A percentile compares a stretch with the other conserved stretches of the same genome.
These are phyloP conservation scores for Neoitamus cyanurus DNA, from an alignment of 2,888 invertebrate genomes.

Conservation along the genomic window DNA sequence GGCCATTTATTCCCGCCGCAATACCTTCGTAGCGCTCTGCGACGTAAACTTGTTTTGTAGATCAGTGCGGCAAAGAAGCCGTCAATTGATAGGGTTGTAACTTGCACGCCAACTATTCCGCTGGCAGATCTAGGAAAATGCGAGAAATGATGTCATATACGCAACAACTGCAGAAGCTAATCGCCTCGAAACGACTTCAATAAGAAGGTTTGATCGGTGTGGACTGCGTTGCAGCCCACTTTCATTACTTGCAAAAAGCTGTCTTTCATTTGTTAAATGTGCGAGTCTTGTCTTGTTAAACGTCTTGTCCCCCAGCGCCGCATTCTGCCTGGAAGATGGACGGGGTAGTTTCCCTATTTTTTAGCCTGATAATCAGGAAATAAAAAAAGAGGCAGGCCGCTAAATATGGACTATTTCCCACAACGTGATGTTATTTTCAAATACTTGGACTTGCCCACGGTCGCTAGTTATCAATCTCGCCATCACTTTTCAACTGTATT, in stretches of 20 bases:
- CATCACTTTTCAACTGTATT: background rate
- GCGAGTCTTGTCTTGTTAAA: background rate
- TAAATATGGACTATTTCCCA: background rate
- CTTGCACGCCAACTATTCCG: background rate
- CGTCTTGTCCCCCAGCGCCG: too few species aligned
- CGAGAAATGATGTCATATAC: background rate
- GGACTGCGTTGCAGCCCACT: background rate
- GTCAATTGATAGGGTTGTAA: constrained; percentile 1
- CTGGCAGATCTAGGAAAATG: background rate
- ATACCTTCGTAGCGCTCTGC: background rate
- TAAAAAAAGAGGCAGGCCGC: background rate
- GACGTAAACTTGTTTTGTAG: constrained; percentile 5
- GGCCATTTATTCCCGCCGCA: background rate
- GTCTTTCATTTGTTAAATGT: background rate
- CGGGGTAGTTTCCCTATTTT: background rate
- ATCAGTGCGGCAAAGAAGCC: background rate
- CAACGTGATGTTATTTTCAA: background rate
- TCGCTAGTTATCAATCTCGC: background rate
- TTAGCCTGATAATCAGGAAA: background rate
- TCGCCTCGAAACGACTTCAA: background rate
- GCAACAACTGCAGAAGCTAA: background rate
- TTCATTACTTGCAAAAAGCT: background rate
- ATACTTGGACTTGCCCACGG: background rate
- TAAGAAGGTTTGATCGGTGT: background rate
- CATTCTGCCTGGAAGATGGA: background rate